Evolutionary conservation across 2,113 vertebrate species (phyloP).

Genomic region (Microtus oregoni): DNA sequence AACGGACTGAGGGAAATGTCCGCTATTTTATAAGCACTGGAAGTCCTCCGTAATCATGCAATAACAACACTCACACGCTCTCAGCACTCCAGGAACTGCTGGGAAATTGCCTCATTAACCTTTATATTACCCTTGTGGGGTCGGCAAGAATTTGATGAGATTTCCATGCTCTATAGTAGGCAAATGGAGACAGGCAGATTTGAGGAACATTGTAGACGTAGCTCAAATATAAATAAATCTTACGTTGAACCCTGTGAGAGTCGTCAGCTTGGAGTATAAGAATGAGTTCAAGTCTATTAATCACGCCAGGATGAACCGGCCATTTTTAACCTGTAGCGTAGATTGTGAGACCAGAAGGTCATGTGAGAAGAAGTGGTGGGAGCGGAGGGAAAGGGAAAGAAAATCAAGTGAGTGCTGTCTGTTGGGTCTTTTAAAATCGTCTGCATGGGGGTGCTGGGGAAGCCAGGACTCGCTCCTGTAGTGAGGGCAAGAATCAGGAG

Average conservation of each 20-base stretch:
- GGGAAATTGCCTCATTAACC: constrained; percentile 79
- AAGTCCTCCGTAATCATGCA: constrained; percentile 55
- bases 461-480: not conserved
- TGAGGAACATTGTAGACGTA: constrained; percentile 65
- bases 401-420: not conserved
- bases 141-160: constrained; percentile 69
- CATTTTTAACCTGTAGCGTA: constrained; percentile 32
- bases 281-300: constrained; percentile 71
- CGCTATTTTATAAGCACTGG: constrained; percentile 52
- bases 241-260: constrained; percentile 58
- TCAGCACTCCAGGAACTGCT: constrained; percentile 71
- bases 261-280: constrained; percentile 39
- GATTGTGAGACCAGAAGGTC: constrained; percentile 33
- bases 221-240: constrained; percentile 72
- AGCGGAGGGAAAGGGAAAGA: not conserved
- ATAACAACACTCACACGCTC: constrained; percentile 42
- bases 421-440: not conserved
- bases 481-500: not conserved
- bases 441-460: not conserved
- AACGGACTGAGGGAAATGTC: not conserved
- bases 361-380: constrained; percentile 2
- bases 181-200: constrained; percentile 66
- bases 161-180: constrained; percentile 70
- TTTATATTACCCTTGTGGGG: constrained; percentile 71
- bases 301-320: constrained; percentile 53